Conservation (phyloP, 1,140 invertebrate genomes). For the Scylla paramamosain region DNA sequence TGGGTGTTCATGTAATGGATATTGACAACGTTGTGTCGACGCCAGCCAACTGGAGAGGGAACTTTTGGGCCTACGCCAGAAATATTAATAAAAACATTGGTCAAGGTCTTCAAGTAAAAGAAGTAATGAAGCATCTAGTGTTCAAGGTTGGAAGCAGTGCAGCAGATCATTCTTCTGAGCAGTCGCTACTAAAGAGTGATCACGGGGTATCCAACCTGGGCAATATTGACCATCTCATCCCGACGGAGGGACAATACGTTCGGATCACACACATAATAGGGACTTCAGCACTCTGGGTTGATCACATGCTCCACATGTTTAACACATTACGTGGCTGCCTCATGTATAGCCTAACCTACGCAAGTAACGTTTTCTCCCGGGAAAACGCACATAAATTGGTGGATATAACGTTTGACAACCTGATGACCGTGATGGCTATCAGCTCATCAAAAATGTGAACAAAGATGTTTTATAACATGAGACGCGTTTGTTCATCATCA, state of each 20-base stretch:
- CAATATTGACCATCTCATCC: not conserved
- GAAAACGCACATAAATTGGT: not conserved
- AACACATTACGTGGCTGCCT: constrained; percentile 48
- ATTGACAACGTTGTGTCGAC: not conserved
- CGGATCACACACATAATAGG: not conserved
- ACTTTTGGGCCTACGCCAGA: constrained; percentile 52
- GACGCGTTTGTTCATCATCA: too few species aligned
- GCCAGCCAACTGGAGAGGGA: not conserved
- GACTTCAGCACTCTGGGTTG: not conserved
- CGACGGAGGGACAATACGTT: constrained; percentile 36
- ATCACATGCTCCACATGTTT: not conserved
- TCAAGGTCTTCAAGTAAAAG: not conserved
- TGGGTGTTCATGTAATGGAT: constrained; percentile 1
- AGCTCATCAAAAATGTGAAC: too few species aligned
- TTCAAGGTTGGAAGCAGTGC: not conserved
- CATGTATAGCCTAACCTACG: constrained; percentile 38
- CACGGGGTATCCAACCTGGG: constrained; percentile 41
- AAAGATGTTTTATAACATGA: too few species aligned
- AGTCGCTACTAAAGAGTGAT: not conserved
- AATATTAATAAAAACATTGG: not conserved
- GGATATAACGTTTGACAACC: not conserved
- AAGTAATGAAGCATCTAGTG: not conserved
- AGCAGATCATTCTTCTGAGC: not conserved
- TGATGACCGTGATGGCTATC: constrained; percentile 2
- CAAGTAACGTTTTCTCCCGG: not conserved